Evolutionary conservation across 2,888 invertebrate genomes (phyloP), one percentile per base, ranked within the genome.

Genomic region (Hofmannophila pseudospretella): DNA sequence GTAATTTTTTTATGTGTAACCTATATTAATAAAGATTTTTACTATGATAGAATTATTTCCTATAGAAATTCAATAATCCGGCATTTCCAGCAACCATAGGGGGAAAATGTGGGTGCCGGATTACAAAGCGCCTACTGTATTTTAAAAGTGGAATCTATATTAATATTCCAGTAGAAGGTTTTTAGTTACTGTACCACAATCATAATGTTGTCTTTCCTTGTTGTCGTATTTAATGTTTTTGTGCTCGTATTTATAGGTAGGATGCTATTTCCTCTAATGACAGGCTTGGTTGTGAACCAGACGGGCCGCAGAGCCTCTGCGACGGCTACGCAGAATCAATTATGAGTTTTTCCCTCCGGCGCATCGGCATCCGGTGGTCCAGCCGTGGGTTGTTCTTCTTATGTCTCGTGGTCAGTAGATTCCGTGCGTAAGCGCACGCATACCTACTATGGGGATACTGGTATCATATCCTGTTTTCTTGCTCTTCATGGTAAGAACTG

Each of bases 271-370:
- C 58, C 60, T 67, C 49, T 62, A 61, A 63, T 58, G 50, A 57
- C 41, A 38, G 49, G 45, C 31, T 19, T 29, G 33, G 43, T 26
- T 38, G 41, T 36, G 42, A 42, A 45, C 39, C 39, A 39, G 44
- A 40, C 44, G 33, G 36, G 29, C 35, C 26, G 40, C 29, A 16
- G 39, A 32, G 28, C 12, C 32, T 48, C 42, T 38, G 42, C 49
- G 57, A 47, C 51, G 54, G 54, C 49, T 27, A 71, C 68, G 56
- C 50, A 65, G 74, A 76, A 76, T 54, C 72, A 68, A 75, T 77
- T 76, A 77, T 56, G 54, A 57, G 60, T 72, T 77, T 76, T 74
- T 71, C 62, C 65, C 62, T 54, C 41, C 42, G 59, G 65, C 59
- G 50, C 51, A 54, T 60, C 49, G 60, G 67, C 66, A 67, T 77